A percentile compares a stretch with the other conserved stretches of the same genome.
These are phyloP conservation scores for Eremobia ochroleuca DNA, from an alignment of 2,888 invertebrate species.

Conservation along the genomic window DNA sequence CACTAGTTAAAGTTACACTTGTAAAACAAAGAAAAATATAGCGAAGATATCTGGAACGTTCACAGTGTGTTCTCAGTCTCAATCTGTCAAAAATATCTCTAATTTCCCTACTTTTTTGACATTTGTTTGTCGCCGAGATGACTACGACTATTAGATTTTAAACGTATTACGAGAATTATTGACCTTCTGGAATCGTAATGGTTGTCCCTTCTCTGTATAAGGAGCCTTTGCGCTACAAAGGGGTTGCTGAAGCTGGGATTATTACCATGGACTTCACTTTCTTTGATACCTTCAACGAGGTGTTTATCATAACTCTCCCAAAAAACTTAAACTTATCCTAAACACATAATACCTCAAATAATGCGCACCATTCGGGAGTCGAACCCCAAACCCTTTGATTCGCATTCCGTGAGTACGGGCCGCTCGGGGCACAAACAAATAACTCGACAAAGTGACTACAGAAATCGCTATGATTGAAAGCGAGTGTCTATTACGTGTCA, in stretches of 20 bases:
- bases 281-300: neutral
- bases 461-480: slow-evolving; percentile 74
- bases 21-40: neutral
- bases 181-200: neutral
- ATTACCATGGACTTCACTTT: neutral
- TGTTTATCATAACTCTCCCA: neutral
- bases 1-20: neutral
- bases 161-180: neutral
- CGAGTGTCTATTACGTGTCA: slow-evolving; percentile 63
- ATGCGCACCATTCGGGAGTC: slow-evolving; percentile 47
- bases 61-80: neutral
- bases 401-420: slow-evolving; percentile 69
- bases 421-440: slow-evolving; percentile 82
- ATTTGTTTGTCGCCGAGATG: neutral
- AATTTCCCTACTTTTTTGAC: no score
- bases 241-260: neutral
- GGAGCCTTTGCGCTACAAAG: neutral
- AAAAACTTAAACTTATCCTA: slow-evolving; percentile 35
- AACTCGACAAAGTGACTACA: slow-evolving; percentile 76
- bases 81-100: no score
- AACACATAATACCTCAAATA: slow-evolving; percentile 47
- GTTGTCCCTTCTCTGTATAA: neutral
- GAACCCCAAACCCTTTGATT: slow-evolving; percentile 72
- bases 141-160: neutral
- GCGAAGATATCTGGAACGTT: neutral